Conservation (phyloP, 2,888 invertebrate genomes). For the Zeuzera pyrina region DNA sequence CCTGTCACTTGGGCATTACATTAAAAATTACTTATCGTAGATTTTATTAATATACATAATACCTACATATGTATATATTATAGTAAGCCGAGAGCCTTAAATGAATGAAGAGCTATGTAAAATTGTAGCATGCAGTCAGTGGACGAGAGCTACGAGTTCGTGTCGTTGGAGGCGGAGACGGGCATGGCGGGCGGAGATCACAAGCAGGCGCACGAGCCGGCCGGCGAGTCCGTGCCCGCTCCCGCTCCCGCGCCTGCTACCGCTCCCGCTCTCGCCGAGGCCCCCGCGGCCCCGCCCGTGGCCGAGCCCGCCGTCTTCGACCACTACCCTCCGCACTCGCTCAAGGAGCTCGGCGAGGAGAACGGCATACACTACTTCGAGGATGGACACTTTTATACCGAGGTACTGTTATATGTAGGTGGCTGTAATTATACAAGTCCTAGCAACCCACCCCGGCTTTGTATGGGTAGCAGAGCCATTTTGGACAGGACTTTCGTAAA, state of each 20-base stretch:
- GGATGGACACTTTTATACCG: conserved; percentile 95
- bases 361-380: conserved; percentile 93
- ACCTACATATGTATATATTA: no score
- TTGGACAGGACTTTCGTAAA: no score
- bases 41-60: no score
- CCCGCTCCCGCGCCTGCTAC: conserved; percentile 11
- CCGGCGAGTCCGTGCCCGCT: conserved; percentile 16
- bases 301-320: conserved; percentile 34
- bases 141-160: conserved; percentile 68
- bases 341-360: conserved; percentile 82
- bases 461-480: no score
- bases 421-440: background rate
- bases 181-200: conserved; percentile 44
- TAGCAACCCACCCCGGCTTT: no score
- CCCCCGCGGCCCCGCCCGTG: conserved; percentile 29
- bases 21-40: no score
- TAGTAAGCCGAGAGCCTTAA: no score
- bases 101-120: no score
- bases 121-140: conserved; percentile 65
- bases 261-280: conserved; percentile 24
- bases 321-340: conserved; percentile 76
- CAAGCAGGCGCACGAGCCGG: conserved; percentile 15
- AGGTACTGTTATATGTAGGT: conserved; percentile 58
- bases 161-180: conserved; percentile 52
- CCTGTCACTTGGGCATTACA: no score